Evolutionary conservation across 1,140 invertebrate species (phyloP).

Genomic region (Hyposmocoma kahamanoa): DNA sequence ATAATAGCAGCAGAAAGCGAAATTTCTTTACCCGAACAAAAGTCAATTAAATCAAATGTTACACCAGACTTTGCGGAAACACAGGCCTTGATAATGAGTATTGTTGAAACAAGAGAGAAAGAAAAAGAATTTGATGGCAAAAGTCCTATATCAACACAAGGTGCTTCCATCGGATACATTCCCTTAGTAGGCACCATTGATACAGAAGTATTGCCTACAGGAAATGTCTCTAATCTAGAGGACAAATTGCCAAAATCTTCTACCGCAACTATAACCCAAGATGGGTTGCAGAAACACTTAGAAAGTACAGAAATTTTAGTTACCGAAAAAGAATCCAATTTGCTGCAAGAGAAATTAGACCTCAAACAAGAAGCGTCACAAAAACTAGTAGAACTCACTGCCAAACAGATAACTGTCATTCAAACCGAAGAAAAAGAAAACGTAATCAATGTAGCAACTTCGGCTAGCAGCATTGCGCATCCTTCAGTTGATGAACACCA

Average conservation of each 20-base stretch:
- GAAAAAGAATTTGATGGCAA: slow-evolving; percentile 31
- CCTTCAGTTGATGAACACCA: slow-evolving; percentile 30
- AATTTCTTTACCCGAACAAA: slow-evolving; percentile 20
- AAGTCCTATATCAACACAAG: slow-evolving; percentile 16
- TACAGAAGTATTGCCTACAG: slow-evolving; percentile 39
- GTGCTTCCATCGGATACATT: slow-evolving; percentile 31
- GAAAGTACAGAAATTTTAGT: slow-evolving; percentile 28
- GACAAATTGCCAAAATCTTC: slow-evolving; percentile 13
- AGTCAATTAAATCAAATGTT: slow-evolving; percentile 16
- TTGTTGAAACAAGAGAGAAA: slow-evolving; percentile 38
- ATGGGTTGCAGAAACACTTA: slow-evolving; percentile 34
- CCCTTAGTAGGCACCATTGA: slow-evolving; percentile 34
- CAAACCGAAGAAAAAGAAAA: slow-evolving; percentile 39
- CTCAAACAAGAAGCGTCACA: slow-evolving; percentile 19
- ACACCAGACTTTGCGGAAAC: slow-evolving; percentile 29
- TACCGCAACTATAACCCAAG: slow-evolving; percentile 23
- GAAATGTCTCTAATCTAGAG: slow-evolving; percentile 23
- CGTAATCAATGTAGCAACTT: slow-evolving; percentile 13
- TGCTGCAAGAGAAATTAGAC: slow-evolving; percentile 15
- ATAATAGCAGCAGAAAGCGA: slow-evolving; percentile 48
- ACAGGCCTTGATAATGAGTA: slow-evolving; percentile 41
- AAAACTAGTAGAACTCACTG: slow-evolving; percentile 24
- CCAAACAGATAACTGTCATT: slow-evolving; percentile 37
- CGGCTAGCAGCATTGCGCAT: slow-evolving; percentile 16
- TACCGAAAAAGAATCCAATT: slow-evolving; percentile 37